Evolutionary conservation across 2,113 vertebrate genomes (phyloP), one percentile per base, ranked within the genome.

Genomic region (Larimichthys polyactis): DNA sequence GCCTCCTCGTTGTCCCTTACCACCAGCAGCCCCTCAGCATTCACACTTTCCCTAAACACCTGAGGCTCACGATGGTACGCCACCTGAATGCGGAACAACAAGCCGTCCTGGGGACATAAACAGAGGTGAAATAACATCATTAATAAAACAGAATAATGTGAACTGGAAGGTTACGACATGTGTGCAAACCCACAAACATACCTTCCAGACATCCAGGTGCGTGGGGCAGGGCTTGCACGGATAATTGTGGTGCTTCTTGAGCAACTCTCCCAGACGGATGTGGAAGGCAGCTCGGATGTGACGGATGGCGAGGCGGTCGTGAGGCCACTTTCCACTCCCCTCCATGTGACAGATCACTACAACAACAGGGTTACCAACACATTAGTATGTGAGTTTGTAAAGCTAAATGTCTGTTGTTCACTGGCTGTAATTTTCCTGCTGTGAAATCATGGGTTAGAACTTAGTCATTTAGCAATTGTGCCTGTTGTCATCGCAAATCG

Each of bases 341-440:
- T 99, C 98, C 96, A 99, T 96, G 90, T 99, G 97, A 91, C 98
- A 99, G 44, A 99, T 89, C 62, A 99, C 98, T 99, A 88, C 22
- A 69, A 73, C 17, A 58, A 63, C 22, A 85, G 8, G 4, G 44
- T 49, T 46, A 19, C 32, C 9, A 54, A 48, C 17, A 16, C 2
- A 83, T 2, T 19, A 32, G 8, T 29, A 5, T 29, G 52, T 4
- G 3, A 17, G 29, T 62, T 22, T 70, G 15, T 11, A 14, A 2
- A 19, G 16, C n/a, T 58, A 19, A 44, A 58, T 64, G 16, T 49
- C 40, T 66, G 51, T 52, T 64, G 58, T 49, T 52, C 70, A 44
- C 12, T 9, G 20, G 22, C 29, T 46, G 57, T 48, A 44, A 51
- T n/a, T 40, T 51, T 11, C 29, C 17, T 22, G 43, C 63, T 29